Evolutionary conservation across 2,113 vertebrate genomes (phyloP).

Genomic region (Nanorana parkeri): DNA sequence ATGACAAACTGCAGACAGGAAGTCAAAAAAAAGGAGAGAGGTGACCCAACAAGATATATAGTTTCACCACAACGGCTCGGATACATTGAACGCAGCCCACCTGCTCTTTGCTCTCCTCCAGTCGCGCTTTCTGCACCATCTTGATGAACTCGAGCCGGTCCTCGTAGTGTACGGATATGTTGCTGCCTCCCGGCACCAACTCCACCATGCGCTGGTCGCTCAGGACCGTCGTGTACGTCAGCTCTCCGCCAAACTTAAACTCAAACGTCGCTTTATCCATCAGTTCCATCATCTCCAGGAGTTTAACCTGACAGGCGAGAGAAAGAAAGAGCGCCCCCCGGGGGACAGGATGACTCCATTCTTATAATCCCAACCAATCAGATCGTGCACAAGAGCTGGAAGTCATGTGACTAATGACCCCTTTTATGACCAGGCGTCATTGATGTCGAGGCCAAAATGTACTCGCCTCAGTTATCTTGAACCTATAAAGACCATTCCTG

Average conservation of each 20-base stretch:
- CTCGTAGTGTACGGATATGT: conserved; percentile 82
- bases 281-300: conserved; percentile 93
- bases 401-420: too few species aligned
- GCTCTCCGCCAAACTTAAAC: conserved; percentile 93
- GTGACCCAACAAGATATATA: too few species aligned
- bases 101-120: conserved; percentile 94
- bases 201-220: conserved; percentile 88
- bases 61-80: too few species aligned
- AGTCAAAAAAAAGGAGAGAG: too few species aligned
- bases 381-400: too few species aligned
- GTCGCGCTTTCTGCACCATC: conserved; percentile 87
- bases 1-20: too few species aligned
- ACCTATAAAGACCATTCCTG: too few species aligned
- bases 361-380: too few species aligned
- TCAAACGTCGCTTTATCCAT: conserved; percentile 96
- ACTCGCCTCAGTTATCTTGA: too few species aligned
- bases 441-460: too few species aligned
- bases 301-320: conserved; percentile 82
- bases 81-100: conserved; percentile 63
- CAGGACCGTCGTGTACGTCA: conserved; percentile 91
- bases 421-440: too few species aligned
- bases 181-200: conserved; percentile 84
- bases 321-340: neutral
- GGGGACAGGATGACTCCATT: neutral
- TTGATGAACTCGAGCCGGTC: conserved; percentile 87